Percentiles rank a stretch among this genome's conserved stretches.
These are phyloP conservation scores for Thelaira solivaga DNA, from an alignment of 2,888 invertebrate species.

Conservation along the genomic window DNA sequence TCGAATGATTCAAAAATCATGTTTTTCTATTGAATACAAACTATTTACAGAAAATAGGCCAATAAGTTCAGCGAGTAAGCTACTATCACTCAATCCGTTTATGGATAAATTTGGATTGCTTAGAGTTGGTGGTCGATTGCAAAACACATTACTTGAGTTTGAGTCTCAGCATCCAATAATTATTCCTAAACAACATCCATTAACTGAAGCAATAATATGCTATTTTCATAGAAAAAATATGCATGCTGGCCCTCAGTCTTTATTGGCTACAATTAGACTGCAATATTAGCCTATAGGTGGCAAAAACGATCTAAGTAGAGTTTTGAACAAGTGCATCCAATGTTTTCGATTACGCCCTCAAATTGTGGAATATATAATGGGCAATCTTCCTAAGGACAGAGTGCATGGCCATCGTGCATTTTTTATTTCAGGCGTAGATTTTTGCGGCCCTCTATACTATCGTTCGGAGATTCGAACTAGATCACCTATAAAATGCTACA, in stretches of 20 bases:
- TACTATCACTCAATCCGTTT: background rate
- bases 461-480: conserved; percentile 31
- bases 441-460: conserved; percentile 53
- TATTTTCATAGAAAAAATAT: conserved; percentile 50
- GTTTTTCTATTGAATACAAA: background rate
- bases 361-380: background rate
- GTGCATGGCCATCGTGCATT: conserved; percentile 7
- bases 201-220: conserved; percentile 2
- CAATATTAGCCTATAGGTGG: conserved; percentile 63
- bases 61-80: background rate
- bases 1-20: conserved; percentile 1
- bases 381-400: conserved; percentile 9
- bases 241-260: conserved; percentile 54
- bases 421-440: conserved; percentile 44
- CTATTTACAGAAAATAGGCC: background rate
- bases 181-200: conserved; percentile 10
- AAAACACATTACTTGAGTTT: background rate
- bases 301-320: conserved; percentile 44
- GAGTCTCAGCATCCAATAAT: conserved; percentile 20
- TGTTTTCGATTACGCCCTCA: conserved; percentile 9
- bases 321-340: conserved; percentile 12
- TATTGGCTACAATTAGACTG: conserved; percentile 53
- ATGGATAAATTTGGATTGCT: conserved; percentile 1
- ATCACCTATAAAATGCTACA: conserved; percentile 24
- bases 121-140: conserved; percentile 24